Evolutionary conservation across 2,888 invertebrate genomes (phyloP), one percentile per base, ranked within the genome.

Genomic region (Gibbula magus): DNA sequence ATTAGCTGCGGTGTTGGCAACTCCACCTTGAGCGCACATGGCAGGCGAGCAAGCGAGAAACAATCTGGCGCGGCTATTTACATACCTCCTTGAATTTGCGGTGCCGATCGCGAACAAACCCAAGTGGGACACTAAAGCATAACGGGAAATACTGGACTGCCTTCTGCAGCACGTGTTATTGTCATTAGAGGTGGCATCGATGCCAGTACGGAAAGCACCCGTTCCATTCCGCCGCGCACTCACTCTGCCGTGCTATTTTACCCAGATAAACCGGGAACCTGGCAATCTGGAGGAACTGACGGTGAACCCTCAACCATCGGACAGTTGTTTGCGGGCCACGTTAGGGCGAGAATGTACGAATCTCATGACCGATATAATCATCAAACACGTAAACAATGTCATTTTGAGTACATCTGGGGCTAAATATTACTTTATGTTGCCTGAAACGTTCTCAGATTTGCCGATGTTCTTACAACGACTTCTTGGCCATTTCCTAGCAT

Each of bases 11-110:
- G 51, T 61, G 51, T 77, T 51, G 67, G 45, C 66, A 77, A 56
- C 32, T 54, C 53, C 77, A 77, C 67, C 77, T 77, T 77, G 77
- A 25, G 20, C 32, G 77, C 77, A 77, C 67, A 66, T 77, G 77
- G 51, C 77, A 75, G 53, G 70, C 70, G 70, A 61, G 61, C 61
- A 61, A 61, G 61, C 61, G 61, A 70, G 70, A 70, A 70, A 70
- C 70, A 70, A 70, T 70, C 70, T 70, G 70, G 70, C 39, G 29
- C 39, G 29, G 70, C 70, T 70, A 70, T 70, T 70, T 70, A 70
- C 70, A 70, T 70, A 70, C 70, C 70, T 70, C 70, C 70, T 70
- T 70, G 70, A 70, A 70, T 70, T 32, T 70, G 70, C 70, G 70
- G 70, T 70, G 39, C 70, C 70, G 70, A 32, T 70, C 70, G 29